These are phyloP conservation scores for Platysternon megacephalum DNA, from an alignment of 2,113 vertebrate species.

Conservation along the genomic window DNA sequence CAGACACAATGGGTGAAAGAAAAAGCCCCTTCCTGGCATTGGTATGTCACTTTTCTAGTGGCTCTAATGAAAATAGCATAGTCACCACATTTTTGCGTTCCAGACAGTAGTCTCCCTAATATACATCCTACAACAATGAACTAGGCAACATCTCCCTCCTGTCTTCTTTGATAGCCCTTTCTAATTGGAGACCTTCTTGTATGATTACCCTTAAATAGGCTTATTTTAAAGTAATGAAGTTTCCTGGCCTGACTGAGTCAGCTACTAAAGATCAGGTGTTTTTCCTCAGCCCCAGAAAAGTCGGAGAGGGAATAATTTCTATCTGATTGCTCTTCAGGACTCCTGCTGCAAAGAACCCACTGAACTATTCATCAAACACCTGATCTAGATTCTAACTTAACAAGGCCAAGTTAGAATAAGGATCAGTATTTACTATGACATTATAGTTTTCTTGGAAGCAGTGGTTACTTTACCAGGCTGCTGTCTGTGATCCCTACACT, in stretches of 20 bases:
- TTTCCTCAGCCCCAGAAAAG: background rate
- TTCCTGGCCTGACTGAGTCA: background rate
- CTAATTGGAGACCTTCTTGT: background rate
- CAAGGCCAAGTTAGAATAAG: background rate
- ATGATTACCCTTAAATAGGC: background rate
- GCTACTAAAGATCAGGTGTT: background rate
- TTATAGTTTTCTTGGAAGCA: conserved; percentile 11
- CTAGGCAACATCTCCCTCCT: fast-evolving
- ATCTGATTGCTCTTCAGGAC: background rate
- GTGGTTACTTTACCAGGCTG: background rate
- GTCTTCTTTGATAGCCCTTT: background rate
- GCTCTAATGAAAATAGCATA: background rate
- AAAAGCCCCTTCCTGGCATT: background rate
- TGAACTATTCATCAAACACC: background rate
- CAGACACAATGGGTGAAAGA: background rate
- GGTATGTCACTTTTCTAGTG: background rate
- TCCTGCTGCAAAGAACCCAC: background rate
- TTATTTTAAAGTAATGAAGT: background rate
- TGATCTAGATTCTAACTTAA: background rate
- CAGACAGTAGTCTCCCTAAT: background rate
- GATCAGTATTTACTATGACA: background rate
- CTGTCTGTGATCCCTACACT: background rate
- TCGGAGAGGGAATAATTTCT: background rate
- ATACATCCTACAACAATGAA: background rate
- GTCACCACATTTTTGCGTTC: background rate